Evolutionary conservation across 2,888 invertebrate species (phyloP).

Genomic region (Charanyca ferruginea): DNA sequence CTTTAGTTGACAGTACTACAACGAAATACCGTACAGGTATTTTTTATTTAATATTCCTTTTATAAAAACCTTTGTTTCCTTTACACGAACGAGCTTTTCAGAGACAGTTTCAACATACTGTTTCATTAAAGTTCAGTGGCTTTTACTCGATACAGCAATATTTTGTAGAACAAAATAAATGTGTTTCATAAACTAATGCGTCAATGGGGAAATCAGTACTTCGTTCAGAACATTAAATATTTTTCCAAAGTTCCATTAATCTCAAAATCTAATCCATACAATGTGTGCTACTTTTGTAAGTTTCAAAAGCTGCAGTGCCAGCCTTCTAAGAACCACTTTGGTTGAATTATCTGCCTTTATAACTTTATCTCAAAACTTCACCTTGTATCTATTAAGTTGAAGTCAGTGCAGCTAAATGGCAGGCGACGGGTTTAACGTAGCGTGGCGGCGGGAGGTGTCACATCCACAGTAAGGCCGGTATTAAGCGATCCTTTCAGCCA

Average conservation of each 20-base stretch:
- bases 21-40: neutral
- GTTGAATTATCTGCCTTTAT: neutral
- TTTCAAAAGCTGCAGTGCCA: neutral
- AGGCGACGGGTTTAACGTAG: constrained; percentile 16
- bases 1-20: neutral
- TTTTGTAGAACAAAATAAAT: neutral
- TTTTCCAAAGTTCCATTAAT: neutral
- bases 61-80: neutral
- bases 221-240: neutral
- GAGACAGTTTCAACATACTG: neutral
- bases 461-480: neutral
- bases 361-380: neutral
- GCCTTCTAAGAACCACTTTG: neutral
- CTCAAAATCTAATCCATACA: neutral
- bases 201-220: neutral
- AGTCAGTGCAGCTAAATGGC: constrained; percentile 16
- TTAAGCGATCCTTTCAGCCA: constrained; percentile 5
- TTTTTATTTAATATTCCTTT: neutral
- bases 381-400: constrained; percentile 13
- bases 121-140: constrained; percentile 21
- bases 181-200: neutral
- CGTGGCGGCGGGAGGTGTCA: constrained; percentile 2
- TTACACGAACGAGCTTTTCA: neutral
- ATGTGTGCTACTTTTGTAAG: neutral
- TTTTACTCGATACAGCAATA: neutral